phyloP scores from a whole-genome alignment of 1,140 invertebrate species.

The Drosophila kepulauana region DNA sequence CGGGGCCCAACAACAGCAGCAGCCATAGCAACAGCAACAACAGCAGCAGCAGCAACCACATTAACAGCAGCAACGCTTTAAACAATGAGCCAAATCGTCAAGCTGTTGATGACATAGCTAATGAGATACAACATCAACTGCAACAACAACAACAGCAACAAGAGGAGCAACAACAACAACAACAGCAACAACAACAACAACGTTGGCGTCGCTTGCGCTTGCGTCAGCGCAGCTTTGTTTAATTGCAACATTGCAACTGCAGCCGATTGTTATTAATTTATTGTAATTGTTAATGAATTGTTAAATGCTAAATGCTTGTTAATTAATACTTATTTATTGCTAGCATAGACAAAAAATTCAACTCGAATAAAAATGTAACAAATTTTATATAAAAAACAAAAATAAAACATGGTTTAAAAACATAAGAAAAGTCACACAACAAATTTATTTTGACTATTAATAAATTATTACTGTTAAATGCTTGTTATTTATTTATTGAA shows the following conservation, averaged over 20 bases:
- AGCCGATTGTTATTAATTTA: conserved; percentile 55
- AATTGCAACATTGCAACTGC: conserved; percentile 12
- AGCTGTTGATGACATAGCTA: conserved; percentile 45
- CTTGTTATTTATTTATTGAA: no score
- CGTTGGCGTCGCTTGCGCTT: conserved; percentile 33
- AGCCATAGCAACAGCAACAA: neutral
- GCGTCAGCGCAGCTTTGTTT: conserved; percentile 22
- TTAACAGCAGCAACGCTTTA: conserved; percentile 1
- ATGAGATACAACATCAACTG: conserved; percentile 27
- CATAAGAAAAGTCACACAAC: neutral
- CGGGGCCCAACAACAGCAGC: conserved; percentile 18
- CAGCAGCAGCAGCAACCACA: no score
- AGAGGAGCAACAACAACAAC: conserved; percentile 21
- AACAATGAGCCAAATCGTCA: conserved; percentile 40
- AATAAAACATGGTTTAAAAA: no score
- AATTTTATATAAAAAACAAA: conserved; percentile 10
- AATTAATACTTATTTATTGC: conserved; percentile 78
- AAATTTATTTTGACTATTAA: no score
- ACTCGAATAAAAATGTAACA: conserved; percentile 36
- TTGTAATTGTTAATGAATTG: conserved; percentile 79
- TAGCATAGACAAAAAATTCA: conserved; percentile 54
- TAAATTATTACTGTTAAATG: neutral
- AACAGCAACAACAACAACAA: conserved; percentile 30
- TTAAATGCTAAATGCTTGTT: conserved; percentile 72
- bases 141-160: conserved; percentile 25